Evolutionary conservation across 2,797 vertebrate genomes (phyloP), one percentile per base, ranked within the genome.

Genomic region (Lagocephalus sceleratus): DNA sequence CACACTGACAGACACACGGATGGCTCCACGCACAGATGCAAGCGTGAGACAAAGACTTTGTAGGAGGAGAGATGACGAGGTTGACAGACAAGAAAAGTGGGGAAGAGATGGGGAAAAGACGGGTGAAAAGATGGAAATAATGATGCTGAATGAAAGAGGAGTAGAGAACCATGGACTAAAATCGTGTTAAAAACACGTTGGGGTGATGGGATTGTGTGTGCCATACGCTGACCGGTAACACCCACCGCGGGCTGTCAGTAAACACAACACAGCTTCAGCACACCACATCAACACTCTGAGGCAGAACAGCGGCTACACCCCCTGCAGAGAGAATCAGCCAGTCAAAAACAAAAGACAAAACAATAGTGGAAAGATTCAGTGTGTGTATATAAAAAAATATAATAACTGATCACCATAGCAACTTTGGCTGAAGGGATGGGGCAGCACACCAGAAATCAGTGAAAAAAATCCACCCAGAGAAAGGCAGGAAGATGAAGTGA

Each of bases 351-450:
- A 69, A 77, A 73, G 71, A 81, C 68, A 62, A 83, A 79, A 19
- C 40, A 42, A 42, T 2, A 1, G 10, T 10, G 6, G 17, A 59
- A 57, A 20, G 54, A 42, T 60, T 51, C 49, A 53, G 57, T 14
- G 12, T 1, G 4, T 14, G 32, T 29, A 29, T 29, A 1, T 9
- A 57, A 56, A 32, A 19, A 19, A 32, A 45, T 75, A 76, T 52
- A 64, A 23, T 76, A 76, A 82, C 16, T 5, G 5, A 60, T 90
- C 74, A 63, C 83, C 66, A 73, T 84, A 82, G 87, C 87, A 91
- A 89, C 78, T 62, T 57, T 75, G 76, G 73, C 75, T 73, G 73
- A 72, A 69, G 57, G 71, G 71, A 71, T 73, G 77, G 75, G 77
- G 64, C 56, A 82, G 73, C 73, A 86, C 75, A 79, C 66, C 71